A percentile compares a stretch with the other conserved stretches of the same genome.
phyloP scores from a whole-genome alignment of 2,797 vertebrate species.

The Myotis pilosus region DNA sequence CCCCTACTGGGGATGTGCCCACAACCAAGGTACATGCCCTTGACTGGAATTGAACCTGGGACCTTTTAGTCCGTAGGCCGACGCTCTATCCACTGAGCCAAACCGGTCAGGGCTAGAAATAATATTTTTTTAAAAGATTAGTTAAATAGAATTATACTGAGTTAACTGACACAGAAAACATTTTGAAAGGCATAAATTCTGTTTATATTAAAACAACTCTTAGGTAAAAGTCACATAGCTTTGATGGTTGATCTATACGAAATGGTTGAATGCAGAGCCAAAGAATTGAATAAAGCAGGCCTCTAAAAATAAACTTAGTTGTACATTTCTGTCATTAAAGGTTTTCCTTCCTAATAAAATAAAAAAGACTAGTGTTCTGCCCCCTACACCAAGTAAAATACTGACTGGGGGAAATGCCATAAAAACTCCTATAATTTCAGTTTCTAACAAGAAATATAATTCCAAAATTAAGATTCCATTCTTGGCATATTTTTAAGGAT shows the following conservation, averaged over 20 bases:
- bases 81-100: too few relatives aligned
- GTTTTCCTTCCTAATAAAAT: slow-evolving; percentile 25
- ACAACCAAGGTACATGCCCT: too few relatives aligned
- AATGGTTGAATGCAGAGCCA: neutral
- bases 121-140: too few relatives aligned
- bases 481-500: neutral
- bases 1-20: too few relatives aligned
- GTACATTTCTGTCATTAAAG: neutral
- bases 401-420: neutral
- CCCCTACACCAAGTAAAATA: neutral
- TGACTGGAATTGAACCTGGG: too few relatives aligned
- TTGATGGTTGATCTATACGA: neutral
- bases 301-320: slow-evolving; percentile 5
- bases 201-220: slow-evolving; percentile 31
- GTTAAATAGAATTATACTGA: neutral
- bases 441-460: slow-evolving; percentile 33
- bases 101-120: too few relatives aligned
- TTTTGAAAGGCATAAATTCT: neutral
- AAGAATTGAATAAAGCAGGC: neutral
- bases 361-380: neutral
- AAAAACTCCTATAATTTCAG: neutral
- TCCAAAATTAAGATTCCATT: slow-evolving; percentile 24
- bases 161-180: neutral
- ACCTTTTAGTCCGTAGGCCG: too few relatives aligned
- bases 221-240: neutral